Conservation (phyloP, 1,140 invertebrate species). For the Nebria ingens region DNA sequence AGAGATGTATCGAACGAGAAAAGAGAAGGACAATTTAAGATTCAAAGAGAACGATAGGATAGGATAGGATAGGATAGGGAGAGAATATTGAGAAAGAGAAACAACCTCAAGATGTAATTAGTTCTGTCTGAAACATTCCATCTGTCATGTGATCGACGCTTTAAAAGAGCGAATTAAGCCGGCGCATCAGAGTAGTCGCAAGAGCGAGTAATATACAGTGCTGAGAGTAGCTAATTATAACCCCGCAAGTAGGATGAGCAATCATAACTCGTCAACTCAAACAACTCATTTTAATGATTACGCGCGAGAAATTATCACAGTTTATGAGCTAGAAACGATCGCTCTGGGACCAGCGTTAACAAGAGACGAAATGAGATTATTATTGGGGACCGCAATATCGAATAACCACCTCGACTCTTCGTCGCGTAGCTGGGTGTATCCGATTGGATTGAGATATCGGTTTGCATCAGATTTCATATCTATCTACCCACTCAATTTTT, state of each 20-base stretch:
- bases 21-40: no score
- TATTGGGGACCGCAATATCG: not conserved
- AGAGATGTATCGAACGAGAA: no score
- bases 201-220: not conserved
- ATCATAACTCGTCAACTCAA: not conserved
- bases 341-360: not conserved
- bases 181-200: not conserved
- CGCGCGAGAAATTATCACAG: not conserved
- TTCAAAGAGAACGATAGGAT: no score
- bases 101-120: slow-evolving; percentile 8
- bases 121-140: slow-evolving; percentile 8
- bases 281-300: slow-evolving; percentile 4
- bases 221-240: not conserved
- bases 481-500: not conserved
- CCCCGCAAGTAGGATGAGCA: not conserved
- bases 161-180: not conserved
- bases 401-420: not conserved
- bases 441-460: not conserved
- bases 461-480: not conserved
- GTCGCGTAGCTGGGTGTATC: no score
- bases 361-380: not conserved
- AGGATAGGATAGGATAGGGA: not conserved
- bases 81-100: slow-evolving; percentile 6
- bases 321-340: not conserved
- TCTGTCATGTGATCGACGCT: slow-evolving; percentile 3